These are phyloP conservation scores for Dasypogon diadema DNA, from an alignment of 2,888 invertebrate genomes.

Conservation along the genomic window DNA sequence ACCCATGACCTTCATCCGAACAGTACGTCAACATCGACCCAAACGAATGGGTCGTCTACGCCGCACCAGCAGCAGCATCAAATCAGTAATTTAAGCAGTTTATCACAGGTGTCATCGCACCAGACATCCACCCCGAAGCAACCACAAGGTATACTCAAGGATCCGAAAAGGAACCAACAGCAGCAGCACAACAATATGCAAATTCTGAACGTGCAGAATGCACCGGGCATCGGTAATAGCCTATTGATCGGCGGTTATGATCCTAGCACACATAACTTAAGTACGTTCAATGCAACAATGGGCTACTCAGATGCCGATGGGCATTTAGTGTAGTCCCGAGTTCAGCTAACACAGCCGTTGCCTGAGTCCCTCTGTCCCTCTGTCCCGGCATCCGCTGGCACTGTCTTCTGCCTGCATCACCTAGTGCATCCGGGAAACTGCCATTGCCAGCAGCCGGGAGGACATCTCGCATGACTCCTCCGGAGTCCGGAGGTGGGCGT, in stretches of 20 bases:
- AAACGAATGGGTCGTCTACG: slow-evolving; percentile 64
- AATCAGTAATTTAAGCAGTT: slow-evolving; percentile 58
- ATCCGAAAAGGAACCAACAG: slow-evolving; percentile 74
- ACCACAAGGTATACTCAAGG: slow-evolving; percentile 75
- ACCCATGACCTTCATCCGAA: slow-evolving; percentile 65
- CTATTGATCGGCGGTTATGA: slow-evolving; percentile 63
- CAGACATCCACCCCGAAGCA: slow-evolving; percentile 69
- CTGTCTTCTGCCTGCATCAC: not conserved
- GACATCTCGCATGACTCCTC: not conserved
- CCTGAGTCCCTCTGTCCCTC: not conserved
- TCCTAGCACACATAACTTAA: slow-evolving; percentile 65
- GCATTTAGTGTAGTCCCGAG: slow-evolving; percentile 66
- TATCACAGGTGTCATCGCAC: slow-evolving; percentile 59
- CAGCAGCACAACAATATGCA: slow-evolving; percentile 69
- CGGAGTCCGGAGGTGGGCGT: slow-evolving; percentile 1
- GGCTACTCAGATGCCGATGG: slow-evolving; percentile 69
- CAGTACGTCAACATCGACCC: slow-evolving; percentile 64
- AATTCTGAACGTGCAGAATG: slow-evolving; percentile 74
- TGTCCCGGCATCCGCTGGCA: not conserved
- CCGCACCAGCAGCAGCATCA: slow-evolving; percentile 55
- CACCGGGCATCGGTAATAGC: slow-evolving; percentile 67
- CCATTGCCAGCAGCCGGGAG: not conserved
- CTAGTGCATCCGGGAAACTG: slow-evolving; percentile 3
- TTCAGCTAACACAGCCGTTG: not conserved
- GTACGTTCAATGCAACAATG: slow-evolving; percentile 67